Percentiles rank a stretch among this genome's conserved stretches.
These are phyloP conservation scores for Epizoanthus scotinus DNA, from an alignment of 92 coral and sea anemone genomes.

Conservation along the genomic window DNA sequence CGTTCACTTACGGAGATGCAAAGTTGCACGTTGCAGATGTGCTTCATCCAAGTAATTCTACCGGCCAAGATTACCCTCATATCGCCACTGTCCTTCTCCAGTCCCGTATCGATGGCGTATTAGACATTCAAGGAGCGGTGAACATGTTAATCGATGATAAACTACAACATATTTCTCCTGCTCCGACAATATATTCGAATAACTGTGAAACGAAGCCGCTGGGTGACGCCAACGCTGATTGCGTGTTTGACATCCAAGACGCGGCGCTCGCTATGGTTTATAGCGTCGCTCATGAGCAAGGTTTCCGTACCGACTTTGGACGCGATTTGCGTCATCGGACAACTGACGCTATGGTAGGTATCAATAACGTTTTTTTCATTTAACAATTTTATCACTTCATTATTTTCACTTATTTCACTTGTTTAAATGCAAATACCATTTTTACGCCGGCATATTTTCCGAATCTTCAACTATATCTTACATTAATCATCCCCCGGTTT, in stretches of 20 bases:
- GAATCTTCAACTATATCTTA: too few species aligned
- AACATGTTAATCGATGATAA: conserved; percentile 50
- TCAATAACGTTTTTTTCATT: too few species aligned
- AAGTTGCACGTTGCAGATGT: conserved; percentile 56
- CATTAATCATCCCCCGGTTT: too few species aligned
- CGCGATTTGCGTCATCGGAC: conserved; percentile 13
- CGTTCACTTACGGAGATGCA: conserved; percentile 45
- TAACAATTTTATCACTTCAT: too few species aligned
- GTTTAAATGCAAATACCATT: too few species aligned
- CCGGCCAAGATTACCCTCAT: conserved; percentile 1
- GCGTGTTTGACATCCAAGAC: conserved; percentile 63
- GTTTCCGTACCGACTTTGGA: conserved; percentile 35
- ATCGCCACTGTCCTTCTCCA: conserved; percentile 56
- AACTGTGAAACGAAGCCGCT: conserved; percentile 25
- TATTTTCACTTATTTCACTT: too few species aligned
- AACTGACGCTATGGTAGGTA: conserved; percentile 51
- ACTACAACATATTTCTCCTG: conserved; percentile 33
- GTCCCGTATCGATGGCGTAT: conserved; percentile 16
- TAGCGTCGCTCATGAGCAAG: conserved; percentile 41
- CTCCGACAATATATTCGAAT: background rate
- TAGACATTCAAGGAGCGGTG: conserved; percentile 35
- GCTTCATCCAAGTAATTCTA: conserved; percentile 23
- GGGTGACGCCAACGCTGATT: conserved; percentile 64
- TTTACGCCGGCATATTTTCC: too few species aligned
- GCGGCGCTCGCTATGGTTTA: conserved; percentile 63